These are phyloP conservation scores for Charaxes varanes DNA, from an alignment of 1,140 invertebrate genomes.

Conservation along the genomic window DNA sequence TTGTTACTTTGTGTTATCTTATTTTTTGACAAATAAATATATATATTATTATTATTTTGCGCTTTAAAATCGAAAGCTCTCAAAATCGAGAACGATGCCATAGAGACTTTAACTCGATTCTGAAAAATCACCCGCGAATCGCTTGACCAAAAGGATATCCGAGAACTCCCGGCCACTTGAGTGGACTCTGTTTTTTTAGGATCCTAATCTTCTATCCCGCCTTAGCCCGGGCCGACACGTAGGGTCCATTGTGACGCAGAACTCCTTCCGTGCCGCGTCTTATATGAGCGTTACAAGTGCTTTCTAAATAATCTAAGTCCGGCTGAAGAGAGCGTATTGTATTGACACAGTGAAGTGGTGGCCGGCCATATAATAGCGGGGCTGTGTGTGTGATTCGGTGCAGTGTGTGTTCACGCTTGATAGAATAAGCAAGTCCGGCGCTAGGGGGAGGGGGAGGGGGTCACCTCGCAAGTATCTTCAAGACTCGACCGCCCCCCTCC, in stretches of 20 bases:
- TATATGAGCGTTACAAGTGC: constrained; percentile 76
- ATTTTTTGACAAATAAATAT: no score
- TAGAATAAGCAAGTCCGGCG: constrained; percentile 74
- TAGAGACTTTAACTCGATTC: no score
- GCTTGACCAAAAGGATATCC: no score
- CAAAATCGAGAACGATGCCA: no score
- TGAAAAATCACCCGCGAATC: no score
- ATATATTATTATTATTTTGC: no score
- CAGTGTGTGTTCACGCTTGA: constrained; percentile 66
- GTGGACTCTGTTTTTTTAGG: constrained; percentile 70
- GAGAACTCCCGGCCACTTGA: no score
- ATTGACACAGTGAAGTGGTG: constrained; percentile 75
- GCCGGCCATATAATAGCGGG: constrained; percentile 67
- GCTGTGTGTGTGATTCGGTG: constrained; percentile 46
- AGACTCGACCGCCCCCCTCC: constrained; percentile 66
- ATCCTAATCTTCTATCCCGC: constrained; percentile 69
- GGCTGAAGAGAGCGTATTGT: constrained; percentile 74
- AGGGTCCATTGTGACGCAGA: constrained; percentile 69
- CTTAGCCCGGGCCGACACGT: constrained; percentile 59
- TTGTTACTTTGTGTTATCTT: no score
- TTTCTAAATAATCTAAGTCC: constrained; percentile 77
- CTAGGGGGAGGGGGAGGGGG: constrained; percentile 25
- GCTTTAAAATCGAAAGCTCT: no score
- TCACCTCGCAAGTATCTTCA: constrained; percentile 54
- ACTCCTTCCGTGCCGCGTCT: constrained; percentile 71